A percentile compares a stretch with the other conserved stretches of the same genome.
Evolutionary conservation across 2,113 vertebrate genomes (phyloP).

Genomic region (Australoheros scitulus): DNA sequence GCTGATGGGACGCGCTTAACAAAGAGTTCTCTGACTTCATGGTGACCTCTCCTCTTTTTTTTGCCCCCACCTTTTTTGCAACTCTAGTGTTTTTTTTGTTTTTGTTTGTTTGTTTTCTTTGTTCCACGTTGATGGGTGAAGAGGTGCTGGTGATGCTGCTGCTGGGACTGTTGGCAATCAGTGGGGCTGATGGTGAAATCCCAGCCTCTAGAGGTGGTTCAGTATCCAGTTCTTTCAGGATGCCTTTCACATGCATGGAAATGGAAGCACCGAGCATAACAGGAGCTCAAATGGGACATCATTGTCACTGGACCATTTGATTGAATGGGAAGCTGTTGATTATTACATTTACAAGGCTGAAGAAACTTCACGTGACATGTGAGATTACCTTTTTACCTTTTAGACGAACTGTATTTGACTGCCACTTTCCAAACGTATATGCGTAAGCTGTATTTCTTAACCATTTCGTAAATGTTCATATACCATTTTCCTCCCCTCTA

Average conservation of each 20-base stretch:
- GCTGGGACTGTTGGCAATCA: neutral
- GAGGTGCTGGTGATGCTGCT: neutral
- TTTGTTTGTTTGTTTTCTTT: neutral
- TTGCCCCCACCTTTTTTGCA: neutral
- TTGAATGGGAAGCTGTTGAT: slow-evolving; percentile 6
- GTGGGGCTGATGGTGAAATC: neutral
- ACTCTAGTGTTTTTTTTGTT: slow-evolving; percentile 3
- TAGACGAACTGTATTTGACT: slow-evolving; percentile 49
- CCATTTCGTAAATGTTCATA: slow-evolving; percentile 28
- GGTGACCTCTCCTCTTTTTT: neutral
- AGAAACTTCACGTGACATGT: slow-evolving; percentile 42
- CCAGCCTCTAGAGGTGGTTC: neutral
- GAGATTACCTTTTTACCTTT: slow-evolving; percentile 44
- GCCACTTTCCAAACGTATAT: slow-evolving; percentile 11
- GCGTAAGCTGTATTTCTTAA: slow-evolving; percentile 13
- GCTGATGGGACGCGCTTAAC: slow-evolving; percentile 80
- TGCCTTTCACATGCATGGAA: neutral
- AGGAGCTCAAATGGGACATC: neutral
- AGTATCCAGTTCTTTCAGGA: neutral
- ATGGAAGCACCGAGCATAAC: neutral
- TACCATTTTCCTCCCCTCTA: neutral
- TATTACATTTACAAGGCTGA: slow-evolving; percentile 11
- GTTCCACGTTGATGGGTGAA: slow-evolving; percentile 5
- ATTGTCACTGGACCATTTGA: slow-evolving; percentile 9
- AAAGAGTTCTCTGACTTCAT: neutral